A percentile compares a stretch with the other conserved stretches of the same genome.
Evolutionary conservation across 30 jellyfish, hydroid and myxozoan species (phyloP).

Genomic region (Pelagia noctiluca): DNA sequence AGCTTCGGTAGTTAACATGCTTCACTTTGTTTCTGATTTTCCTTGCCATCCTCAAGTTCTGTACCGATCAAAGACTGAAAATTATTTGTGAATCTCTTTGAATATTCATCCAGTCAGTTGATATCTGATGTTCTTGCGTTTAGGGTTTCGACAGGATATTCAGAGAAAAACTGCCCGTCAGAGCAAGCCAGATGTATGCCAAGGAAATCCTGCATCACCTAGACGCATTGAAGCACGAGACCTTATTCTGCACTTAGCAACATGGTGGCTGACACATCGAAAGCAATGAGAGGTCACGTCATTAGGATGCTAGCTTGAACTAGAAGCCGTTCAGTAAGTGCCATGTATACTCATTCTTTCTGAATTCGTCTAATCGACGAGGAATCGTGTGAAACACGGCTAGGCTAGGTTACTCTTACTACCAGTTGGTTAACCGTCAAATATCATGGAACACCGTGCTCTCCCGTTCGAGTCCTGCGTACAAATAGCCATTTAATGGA

Average conservation of each 20-base stretch:
- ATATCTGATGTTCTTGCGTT: slow-evolving; percentile 5
- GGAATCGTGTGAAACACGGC: not conserved
- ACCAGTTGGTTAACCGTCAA: not conserved
- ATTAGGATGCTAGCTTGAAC: not conserved
- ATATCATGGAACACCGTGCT: no score
- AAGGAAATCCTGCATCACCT: slow-evolving; percentile 81
- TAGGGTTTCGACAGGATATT: slow-evolving; percentile 91
- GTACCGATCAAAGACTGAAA: not conserved
- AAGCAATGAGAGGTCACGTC: not conserved
- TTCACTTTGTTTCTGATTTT: no score
- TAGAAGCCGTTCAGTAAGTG: not conserved
- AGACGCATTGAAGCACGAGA: slow-evolving; percentile 72
- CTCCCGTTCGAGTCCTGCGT: no score
- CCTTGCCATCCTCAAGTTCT: no score
- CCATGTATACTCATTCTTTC: not conserved
- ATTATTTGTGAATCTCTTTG: not conserved
- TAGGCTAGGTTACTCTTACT: not conserved
- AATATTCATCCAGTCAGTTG: not conserved
- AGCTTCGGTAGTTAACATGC: no score
- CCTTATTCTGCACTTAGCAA: slow-evolving; percentile 73
- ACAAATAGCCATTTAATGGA: no score
- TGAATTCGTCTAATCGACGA: not conserved
- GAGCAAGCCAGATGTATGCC: slow-evolving; percentile 75
- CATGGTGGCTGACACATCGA: not conserved
- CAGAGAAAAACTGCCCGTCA: slow-evolving; percentile 80